A percentile compares a stretch with the other conserved stretches of the same genome.
Conservation (phyloP, 2,888 invertebrate genomes). For the Drosophila nr. perissopoda region DNA sequence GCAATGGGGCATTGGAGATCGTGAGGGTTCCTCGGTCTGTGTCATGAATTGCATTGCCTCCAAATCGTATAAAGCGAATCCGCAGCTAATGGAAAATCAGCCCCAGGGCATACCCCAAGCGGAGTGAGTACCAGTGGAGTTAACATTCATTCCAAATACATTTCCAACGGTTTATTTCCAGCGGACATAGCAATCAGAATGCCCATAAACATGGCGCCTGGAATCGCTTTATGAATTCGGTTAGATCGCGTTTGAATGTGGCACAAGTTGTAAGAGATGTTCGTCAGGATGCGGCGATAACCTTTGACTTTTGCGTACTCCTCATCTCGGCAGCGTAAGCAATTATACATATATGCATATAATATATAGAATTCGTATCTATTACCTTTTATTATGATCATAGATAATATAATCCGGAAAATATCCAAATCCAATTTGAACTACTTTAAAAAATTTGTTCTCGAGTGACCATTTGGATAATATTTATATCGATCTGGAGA, state of each 20-base stretch:
- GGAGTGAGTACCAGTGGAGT: slow-evolving; percentile 42
- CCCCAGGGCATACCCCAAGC: slow-evolving; percentile 13
- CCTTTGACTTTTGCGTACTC: slow-evolving; percentile 91
- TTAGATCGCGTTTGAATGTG: slow-evolving; percentile 89
- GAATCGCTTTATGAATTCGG: slow-evolving; percentile 88
- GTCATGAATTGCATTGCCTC: slow-evolving; percentile 88
- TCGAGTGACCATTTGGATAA: too few relatives aligned
- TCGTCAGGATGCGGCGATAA: slow-evolving; percentile 88
- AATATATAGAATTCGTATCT: too few relatives aligned
- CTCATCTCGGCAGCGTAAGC: slow-evolving; percentile 89
- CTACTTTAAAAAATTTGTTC: too few relatives aligned
- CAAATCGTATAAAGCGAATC: slow-evolving; percentile 54
- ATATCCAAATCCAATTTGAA: neutral
- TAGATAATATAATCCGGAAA: neutral
- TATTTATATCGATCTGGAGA: too few relatives aligned
- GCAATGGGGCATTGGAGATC: slow-evolving; percentile 87
- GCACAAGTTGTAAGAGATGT: slow-evolving; percentile 90
- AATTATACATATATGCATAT: too few relatives aligned
- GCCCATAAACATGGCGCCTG: slow-evolving; percentile 85
- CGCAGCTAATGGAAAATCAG: slow-evolving; percentile 45
- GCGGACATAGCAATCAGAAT: slow-evolving; percentile 59
- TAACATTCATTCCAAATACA: neutral
- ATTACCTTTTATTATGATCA: too few relatives aligned
- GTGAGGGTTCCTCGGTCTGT: slow-evolving; percentile 87
- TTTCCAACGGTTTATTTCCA: neutral